These are phyloP conservation scores for Danio aesculapii DNA, from an alignment of 2,797 vertebrate genomes.

Conservation along the genomic window DNA sequence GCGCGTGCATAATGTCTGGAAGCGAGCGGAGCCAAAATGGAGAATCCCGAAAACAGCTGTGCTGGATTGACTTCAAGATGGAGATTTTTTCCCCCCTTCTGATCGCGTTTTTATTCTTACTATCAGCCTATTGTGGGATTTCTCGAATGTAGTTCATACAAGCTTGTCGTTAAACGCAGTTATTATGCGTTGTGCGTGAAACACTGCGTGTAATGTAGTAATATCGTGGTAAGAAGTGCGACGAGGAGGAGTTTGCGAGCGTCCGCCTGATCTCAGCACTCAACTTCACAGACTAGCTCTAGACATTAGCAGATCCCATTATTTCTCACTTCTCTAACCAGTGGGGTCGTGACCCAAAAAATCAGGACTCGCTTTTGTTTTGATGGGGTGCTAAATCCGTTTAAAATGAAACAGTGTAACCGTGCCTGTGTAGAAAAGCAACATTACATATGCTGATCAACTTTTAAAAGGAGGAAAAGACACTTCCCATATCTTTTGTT, in stretches of 20 bases:
- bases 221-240: slow-evolving; percentile 3
- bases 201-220: slow-evolving; percentile 16
- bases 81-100: slow-evolving; percentile 61
- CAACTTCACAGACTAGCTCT: slow-evolving; percentile 64
- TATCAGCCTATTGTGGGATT: not conserved
- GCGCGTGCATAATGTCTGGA: slow-evolving; percentile 24
- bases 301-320: not conserved
- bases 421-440: not conserved
- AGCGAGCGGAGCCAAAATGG: slow-evolving; percentile 68
- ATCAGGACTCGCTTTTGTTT: not conserved
- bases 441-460: not conserved
- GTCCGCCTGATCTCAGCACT: slow-evolving; percentile 70
- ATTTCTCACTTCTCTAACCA: slow-evolving; percentile 2
- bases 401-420: not conserved
- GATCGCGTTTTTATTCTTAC: slow-evolving; percentile 11
- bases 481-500: slow-evolving; percentile 31
- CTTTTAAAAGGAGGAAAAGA: not conserved
- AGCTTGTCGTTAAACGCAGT: not conserved
- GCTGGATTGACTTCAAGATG: slow-evolving; percentile 70
- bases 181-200: not conserved
- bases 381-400: not conserved
- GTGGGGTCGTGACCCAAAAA: not conserved
- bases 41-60: slow-evolving; percentile 70
- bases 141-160: not conserved
- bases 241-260: slow-evolving; percentile 38